These are phyloP conservation scores for Ophonus ardosiacus DNA, from an alignment of 2,888 invertebrate genomes.

Conservation along the genomic window DNA sequence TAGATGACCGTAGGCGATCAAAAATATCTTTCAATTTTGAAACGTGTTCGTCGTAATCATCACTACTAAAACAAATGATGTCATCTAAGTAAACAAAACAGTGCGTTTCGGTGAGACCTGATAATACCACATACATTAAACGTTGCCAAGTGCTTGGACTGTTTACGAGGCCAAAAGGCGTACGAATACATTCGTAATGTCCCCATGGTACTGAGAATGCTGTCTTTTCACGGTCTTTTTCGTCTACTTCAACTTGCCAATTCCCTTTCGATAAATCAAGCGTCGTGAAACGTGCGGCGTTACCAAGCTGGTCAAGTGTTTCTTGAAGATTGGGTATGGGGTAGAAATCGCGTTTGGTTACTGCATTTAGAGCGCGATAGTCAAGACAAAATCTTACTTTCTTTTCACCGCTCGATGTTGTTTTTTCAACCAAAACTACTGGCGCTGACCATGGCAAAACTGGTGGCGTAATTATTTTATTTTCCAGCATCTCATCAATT, in stretches of 20 bases:
- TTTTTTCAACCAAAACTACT: slow-evolving; percentile 69
- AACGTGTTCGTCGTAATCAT: slow-evolving; percentile 63
- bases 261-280: slow-evolving; percentile 66
- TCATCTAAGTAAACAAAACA: slow-evolving; percentile 67
- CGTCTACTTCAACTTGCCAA: slow-evolving; percentile 53
- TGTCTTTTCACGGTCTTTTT: slow-evolving; percentile 65
- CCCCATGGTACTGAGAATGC: slow-evolving; percentile 67
- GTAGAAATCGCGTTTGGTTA: slow-evolving; percentile 65
- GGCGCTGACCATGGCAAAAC: slow-evolving; percentile 71
- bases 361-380: slow-evolving; percentile 63
- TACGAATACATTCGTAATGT: slow-evolving; percentile 68
- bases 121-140: slow-evolving; percentile 68
- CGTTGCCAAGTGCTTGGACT: slow-evolving; percentile 69
- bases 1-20: slow-evolving; percentile 63
- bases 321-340: slow-evolving; percentile 66
- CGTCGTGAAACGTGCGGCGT: slow-evolving; percentile 64
- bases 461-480: slow-evolving; percentile 67
- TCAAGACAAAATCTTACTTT: slow-evolving; percentile 66
- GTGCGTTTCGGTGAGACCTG: slow-evolving; percentile 65
- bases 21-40: slow-evolving; percentile 64
- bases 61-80: slow-evolving; percentile 62
- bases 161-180: slow-evolving; percentile 70
- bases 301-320: slow-evolving; percentile 63
- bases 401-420: slow-evolving; percentile 50
- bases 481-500: slow-evolving; percentile 66